Conservation (phyloP, 2,888 invertebrate genomes). For the Tetheella fluctuosa region DNA sequence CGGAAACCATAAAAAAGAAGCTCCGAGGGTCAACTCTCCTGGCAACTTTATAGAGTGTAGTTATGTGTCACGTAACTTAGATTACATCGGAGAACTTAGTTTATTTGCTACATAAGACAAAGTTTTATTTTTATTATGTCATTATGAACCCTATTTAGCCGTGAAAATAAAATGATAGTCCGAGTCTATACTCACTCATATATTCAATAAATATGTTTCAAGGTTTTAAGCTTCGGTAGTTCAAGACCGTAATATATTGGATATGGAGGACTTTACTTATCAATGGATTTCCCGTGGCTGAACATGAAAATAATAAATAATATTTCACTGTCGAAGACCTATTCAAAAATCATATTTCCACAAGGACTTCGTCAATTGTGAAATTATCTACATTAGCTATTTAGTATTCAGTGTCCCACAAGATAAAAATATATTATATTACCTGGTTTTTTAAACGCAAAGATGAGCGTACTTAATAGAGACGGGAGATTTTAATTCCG, state of each 20-base stretch:
- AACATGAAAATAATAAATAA: too few relatives aligned
- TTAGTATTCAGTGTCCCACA: too few relatives aligned
- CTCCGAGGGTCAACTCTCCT: slow-evolving; percentile 53
- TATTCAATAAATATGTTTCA: background rate
- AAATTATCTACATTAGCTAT: too few relatives aligned
- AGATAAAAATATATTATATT: background rate
- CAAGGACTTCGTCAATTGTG: too few relatives aligned
- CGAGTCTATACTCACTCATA: slow-evolving; percentile 19
- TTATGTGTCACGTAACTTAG: slow-evolving; percentile 29
- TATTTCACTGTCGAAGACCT: too few relatives aligned
- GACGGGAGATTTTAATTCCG: slow-evolving; percentile 62
- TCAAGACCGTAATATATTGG: too few relatives aligned
- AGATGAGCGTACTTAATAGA: slow-evolving; percentile 55
- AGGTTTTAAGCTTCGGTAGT: too few relatives aligned
- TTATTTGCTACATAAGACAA: slow-evolving; percentile 35
- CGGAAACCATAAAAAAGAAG: slow-evolving; percentile 58
- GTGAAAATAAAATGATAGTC: slow-evolving; percentile 18
- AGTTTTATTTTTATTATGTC: slow-evolving; percentile 39
- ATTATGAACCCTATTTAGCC: slow-evolving; percentile 27
- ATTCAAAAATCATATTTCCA: too few relatives aligned
- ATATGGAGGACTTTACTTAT: too few relatives aligned
- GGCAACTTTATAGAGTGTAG: slow-evolving; percentile 60
- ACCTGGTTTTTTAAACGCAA: slow-evolving; percentile 40
- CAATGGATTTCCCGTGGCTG: too few relatives aligned
- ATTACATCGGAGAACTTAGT: slow-evolving; percentile 35